These are phyloP conservation scores for Meda fulgida DNA, from an alignment of 2,797 vertebrate species.

Conservation along the genomic window DNA sequence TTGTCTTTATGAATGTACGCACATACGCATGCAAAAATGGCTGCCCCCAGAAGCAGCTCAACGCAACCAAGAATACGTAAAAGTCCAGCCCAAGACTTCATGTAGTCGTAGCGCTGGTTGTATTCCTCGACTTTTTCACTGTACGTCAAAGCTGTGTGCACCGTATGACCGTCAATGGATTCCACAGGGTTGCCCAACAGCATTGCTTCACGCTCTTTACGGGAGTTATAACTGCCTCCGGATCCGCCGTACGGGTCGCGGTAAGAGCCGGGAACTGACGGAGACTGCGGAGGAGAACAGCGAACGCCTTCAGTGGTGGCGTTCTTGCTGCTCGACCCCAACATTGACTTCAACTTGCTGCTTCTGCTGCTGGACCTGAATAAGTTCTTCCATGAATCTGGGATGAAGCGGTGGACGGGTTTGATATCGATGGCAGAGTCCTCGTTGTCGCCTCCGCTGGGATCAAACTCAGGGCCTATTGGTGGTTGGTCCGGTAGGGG, in stretches of 20 bases:
- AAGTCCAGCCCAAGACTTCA: conserved; percentile 97
- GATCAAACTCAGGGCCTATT: conserved; percentile 79
- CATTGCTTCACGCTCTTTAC: conserved; percentile 80
- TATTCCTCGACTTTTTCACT: conserved; percentile 88
- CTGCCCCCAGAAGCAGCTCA: conserved; percentile 91
- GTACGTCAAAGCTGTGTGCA: conserved; percentile 82
- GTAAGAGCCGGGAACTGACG: conserved; percentile 76
- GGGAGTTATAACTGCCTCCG: conserved; percentile 79
- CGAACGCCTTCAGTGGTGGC: conserved; percentile 77
- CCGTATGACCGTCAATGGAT: conserved; percentile 77
- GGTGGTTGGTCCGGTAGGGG: conserved; percentile 88
- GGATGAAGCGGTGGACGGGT: conserved; percentile 90
- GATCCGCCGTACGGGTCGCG: conserved; percentile 79
- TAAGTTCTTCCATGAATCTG: conserved; percentile 86
- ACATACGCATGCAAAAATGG: conserved; percentile 94
- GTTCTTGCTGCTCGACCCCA: conserved; percentile 73
- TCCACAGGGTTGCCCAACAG: conserved; percentile 67
- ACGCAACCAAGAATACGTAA: conserved; percentile 88
- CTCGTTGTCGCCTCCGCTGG: conserved; percentile 70
- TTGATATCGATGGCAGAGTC: conserved; percentile 82
- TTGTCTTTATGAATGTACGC: conserved; percentile 98
- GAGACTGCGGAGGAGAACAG: conserved; percentile 88
- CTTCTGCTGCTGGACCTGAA: conserved; percentile 73
- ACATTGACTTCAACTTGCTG: conserved; percentile 68
- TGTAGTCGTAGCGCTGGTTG: conserved; percentile 88